Percentiles rank a stretch among this genome's conserved stretches.
Evolutionary conservation across 2,888 invertebrate species (phyloP).

Genomic region (Cheilosia vulpina): DNA sequence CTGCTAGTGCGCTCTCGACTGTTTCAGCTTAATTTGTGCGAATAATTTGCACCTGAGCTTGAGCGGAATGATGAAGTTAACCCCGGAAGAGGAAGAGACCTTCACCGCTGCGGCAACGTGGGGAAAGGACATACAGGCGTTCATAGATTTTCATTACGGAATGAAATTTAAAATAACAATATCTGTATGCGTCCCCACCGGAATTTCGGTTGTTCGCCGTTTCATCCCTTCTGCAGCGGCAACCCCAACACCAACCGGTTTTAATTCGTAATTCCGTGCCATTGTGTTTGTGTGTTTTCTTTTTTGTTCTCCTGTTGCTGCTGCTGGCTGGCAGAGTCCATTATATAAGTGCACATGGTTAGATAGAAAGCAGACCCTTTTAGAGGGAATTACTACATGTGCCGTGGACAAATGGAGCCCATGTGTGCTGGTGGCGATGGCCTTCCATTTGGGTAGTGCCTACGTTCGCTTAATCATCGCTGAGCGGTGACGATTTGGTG

Average conservation of each 20-base stretch:
- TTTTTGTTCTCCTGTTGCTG: conserved; percentile 35
- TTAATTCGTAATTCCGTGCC: conserved; percentile 56
- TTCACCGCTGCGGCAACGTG: conserved; percentile 15
- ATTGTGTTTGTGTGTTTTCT: conserved; percentile 49
- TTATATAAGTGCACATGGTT: conserved; percentile 36
- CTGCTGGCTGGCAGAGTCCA: conserved; percentile 38
- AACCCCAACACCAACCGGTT: conserved; percentile 37
- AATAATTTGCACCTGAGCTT: conserved; percentile 75
- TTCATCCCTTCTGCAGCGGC: conserved; percentile 61
- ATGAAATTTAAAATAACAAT: conserved; percentile 75
- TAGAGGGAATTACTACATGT: conserved; percentile 48
- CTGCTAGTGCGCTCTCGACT: conserved; percentile 39
- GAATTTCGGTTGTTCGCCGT: conserved; percentile 42
- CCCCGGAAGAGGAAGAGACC: conserved; percentile 59
- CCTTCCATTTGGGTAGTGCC: conserved; percentile 34
- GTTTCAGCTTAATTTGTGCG: conserved; percentile 75
- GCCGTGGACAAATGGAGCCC: conserved; percentile 37
- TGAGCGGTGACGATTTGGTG: conserved; percentile 70
- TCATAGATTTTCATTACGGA: conserved; percentile 74
- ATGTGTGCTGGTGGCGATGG: conserved; percentile 7
- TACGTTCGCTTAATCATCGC: conserved; percentile 69
- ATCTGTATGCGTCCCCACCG: conserved; percentile 46
- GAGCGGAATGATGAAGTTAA: conserved; percentile 72
- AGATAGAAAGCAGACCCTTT: conserved; percentile 51
- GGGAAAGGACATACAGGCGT: conserved; percentile 27